These are phyloP conservation scores for Scaptomyza hsui DNA, from an alignment of 1,140 invertebrate genomes.

Conservation along the genomic window DNA sequence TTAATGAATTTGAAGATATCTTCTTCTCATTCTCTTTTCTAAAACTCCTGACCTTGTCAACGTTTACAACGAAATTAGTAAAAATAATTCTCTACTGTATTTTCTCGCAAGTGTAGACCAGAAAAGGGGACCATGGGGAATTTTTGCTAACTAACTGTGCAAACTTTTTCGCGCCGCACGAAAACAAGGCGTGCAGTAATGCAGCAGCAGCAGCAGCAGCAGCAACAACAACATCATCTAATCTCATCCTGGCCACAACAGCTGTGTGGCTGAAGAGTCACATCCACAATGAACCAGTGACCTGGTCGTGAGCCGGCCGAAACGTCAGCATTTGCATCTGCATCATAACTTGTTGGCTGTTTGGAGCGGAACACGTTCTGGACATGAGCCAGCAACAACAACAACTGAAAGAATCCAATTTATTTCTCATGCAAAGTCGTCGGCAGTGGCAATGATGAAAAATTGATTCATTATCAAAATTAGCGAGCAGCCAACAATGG, in stretches of 20 bases:
- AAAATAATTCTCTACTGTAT: background rate
- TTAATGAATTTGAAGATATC: too few relatives aligned
- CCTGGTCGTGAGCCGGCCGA: slow-evolving; percentile 74
- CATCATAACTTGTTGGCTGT: slow-evolving; percentile 70
- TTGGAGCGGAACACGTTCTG: slow-evolving; percentile 32
- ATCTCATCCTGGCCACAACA: slow-evolving; percentile 45
- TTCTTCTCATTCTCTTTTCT: too few relatives aligned
- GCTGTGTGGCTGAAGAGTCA: slow-evolving; percentile 38
- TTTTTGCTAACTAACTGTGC: slow-evolving; percentile 59
- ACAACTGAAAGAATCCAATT: slow-evolving; percentile 56
- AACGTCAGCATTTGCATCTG: slow-evolving; percentile 16
- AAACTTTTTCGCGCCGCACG: slow-evolving; percentile 77
- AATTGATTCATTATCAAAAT: slow-evolving; percentile 83
- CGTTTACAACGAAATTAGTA: background rate
- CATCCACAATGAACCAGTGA: slow-evolving; percentile 75
- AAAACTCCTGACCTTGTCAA: background rate
- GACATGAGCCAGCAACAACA: slow-evolving; percentile 24
- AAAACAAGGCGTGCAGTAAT: slow-evolving; percentile 78
- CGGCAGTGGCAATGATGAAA: slow-evolving; percentile 73
- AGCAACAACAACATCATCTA: slow-evolving; percentile 28
- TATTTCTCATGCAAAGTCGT: slow-evolving; percentile 64
- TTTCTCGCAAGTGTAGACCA: background rate
- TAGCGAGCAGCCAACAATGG: slow-evolving; percentile 72
- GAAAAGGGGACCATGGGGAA: slow-evolving; percentile 5
- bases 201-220: slow-evolving; percentile 26